Base-by-base conservation (phyloP, 2,888 invertebrate genomes). In the Myopa tessellatipennis region DNA sequence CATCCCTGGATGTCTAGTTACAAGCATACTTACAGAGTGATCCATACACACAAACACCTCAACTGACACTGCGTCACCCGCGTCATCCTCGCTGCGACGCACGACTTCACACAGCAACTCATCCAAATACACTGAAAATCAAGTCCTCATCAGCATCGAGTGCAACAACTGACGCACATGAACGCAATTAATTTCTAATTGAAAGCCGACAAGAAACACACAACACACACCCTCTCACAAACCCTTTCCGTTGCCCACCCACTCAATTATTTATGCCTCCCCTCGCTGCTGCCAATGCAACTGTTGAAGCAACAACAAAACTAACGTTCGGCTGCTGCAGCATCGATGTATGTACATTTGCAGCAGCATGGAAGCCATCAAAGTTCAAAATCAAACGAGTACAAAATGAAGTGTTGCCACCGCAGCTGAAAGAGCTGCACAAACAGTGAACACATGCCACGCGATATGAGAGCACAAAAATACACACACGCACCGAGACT, bases 161-260 rank as follows among this genome's bases (percentile, higher is more conserved):
- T n/a, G 12, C 70, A 55, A n/a, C 61, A 72, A n/a, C 36, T 72
- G 16, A 55, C 18, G 40, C 60, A 72, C 60, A 60, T 73, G 18
- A 73, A 73, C n/a, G 72, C 61, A 61, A 73, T 73, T 73, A 73
- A 60, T 60, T 73, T 73, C 72, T 61, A 61, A 73, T 73, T 61
- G 72, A 60, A 73, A 73, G 18, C 61, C 61, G 36, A n/a, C 52
- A 26, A 55, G 26, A 26, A 36, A 26, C 38, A 55, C 70, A 55
- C 10, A 52, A 3, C 14, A 52, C 14, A 4, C 52, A 34, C 3
- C 10, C 34, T 26, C 26, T 4, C 16, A 55, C 70, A 69, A 36
- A 40, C 45, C 34, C 14, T 26, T 26, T 2, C 26, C 26, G 26
- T 12, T n/a, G 8, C 26, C 6, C 61, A 61, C 61, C 3, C 63